Evolutionary conservation across 2,797 vertebrate genomes (phyloP).

Genomic region (Delichon dasypus): DNA sequence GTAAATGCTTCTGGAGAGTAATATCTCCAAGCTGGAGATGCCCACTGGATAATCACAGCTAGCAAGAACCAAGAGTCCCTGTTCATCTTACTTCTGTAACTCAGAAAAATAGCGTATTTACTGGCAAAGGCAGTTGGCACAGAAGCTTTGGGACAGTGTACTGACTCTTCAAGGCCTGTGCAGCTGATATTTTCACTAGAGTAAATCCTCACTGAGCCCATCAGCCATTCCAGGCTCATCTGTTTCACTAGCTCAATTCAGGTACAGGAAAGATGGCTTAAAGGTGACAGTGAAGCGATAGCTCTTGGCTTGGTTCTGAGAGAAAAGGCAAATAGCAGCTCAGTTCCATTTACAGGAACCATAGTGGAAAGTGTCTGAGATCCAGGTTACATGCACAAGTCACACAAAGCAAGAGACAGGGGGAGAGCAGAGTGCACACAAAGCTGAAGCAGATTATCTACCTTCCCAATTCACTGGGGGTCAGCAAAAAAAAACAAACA

Average conservation of each 20-base stretch:
- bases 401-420: constrained; percentile 55
- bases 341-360: constrained; percentile 38
- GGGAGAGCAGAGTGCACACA: constrained; percentile 49
- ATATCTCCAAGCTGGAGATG: background rate
- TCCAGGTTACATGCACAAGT: constrained; percentile 67
- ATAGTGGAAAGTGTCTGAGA: constrained; percentile 58
- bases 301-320: constrained; percentile 55
- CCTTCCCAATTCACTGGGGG: constrained; percentile 74
- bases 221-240: background rate
- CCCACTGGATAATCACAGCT: background rate
- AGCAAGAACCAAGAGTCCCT: background rate
- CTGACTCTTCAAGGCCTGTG: background rate
- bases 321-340: constrained; percentile 58
- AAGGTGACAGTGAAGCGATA: constrained; percentile 54
- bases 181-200: background rate
- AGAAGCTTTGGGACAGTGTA: background rate
- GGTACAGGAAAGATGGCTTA: background rate
- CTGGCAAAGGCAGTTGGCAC: background rate
- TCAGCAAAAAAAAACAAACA: constrained; percentile 47
- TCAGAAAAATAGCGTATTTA: background rate
- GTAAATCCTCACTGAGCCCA: background rate
- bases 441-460: constrained; percentile 70
- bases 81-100: background rate
- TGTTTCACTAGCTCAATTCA: background rate
- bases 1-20: background rate